phyloP scores from a whole-genome alignment of 1,140 invertebrate genomes.

The Zaprionus ghesquierei region DNA sequence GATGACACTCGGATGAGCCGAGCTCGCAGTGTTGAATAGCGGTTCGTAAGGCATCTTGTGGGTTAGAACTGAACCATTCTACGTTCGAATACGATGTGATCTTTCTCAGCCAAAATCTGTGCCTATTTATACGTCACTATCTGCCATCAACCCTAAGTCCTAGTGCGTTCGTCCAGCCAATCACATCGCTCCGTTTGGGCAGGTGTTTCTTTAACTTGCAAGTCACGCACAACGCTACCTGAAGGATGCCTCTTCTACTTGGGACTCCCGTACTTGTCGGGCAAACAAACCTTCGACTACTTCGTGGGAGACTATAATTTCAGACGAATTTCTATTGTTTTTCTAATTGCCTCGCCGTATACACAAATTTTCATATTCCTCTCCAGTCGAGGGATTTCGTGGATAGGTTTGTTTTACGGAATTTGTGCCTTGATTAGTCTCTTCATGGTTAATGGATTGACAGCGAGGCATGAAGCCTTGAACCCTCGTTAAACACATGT shows the following conservation, averaged over 20 bases:
- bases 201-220: constrained; percentile 54
- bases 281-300: constrained; percentile 44
- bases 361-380: constrained; percentile 33
- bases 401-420: constrained; percentile 42
- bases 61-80: constrained; percentile 25
- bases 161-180: constrained; percentile 26
- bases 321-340: constrained; percentile 53
- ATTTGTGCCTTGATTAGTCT: constrained; percentile 64
- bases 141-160: constrained; percentile 47
- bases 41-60: constrained; percentile 52
- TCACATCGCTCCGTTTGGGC: constrained; percentile 41
- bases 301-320: constrained; percentile 66
- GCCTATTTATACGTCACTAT: constrained; percentile 46
- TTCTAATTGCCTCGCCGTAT: constrained; percentile 37
- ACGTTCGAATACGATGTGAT: constrained; percentile 46
- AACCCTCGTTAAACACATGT: constrained; percentile 80
- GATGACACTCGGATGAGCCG: not conserved
- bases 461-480: constrained; percentile 50
- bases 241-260: not conserved
- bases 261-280: constrained; percentile 8
- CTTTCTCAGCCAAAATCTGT: constrained; percentile 10
- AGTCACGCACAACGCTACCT: constrained; percentile 38
- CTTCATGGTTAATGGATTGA: constrained; percentile 62
- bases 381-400: constrained; percentile 41
- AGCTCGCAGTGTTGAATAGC: constrained; percentile 30